Evolutionary conservation across 1,140 invertebrate species (phyloP), one percentile per base, ranked within the genome.

Genomic region (Hycleus cichorii): DNA sequence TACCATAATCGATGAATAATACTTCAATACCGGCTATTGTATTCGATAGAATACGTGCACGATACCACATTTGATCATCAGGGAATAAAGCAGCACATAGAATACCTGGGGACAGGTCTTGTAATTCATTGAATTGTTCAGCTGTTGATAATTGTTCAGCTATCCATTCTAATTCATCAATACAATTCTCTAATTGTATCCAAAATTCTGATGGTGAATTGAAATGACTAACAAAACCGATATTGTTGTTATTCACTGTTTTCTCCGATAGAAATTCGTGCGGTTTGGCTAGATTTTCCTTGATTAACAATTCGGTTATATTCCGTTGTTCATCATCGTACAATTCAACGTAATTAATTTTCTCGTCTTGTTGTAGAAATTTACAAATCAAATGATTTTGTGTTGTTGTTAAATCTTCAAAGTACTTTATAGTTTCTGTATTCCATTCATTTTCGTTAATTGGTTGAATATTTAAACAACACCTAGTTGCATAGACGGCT

Each of bases 1-100:
- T 88, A 18, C 86, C 87, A 65, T 88, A 89, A 74, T 89, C 87
- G 69, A 88, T 82, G 64, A 86, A 88, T 1, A 84, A 66, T 1
- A 88, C 84, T 73, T 86, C 83, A 3, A 75, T 60, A 8, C 68
- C 82, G 8, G 77, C 74, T 2, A 81, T 81, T 2, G 79, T 78
- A 45, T 82, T 77, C 5, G 79, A 79, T 25, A 86, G 72, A 39
- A 88, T 76, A 67, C 83, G 78, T 0, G 84, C 85, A 39, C 87
- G 75, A 64, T 88, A 89, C 85, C 85, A 89, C 10, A 75, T 74
- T 10, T 78, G 80, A 66, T 88, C 85, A 58, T 86, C 85, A 0
- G 82, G 78, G 67, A 83, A 88, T 51, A 83, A 78, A 0, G 84
- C 86, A 0, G 83, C 85, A 60, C 85, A 85, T 56, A 87, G 77